These are phyloP conservation scores for Phthorimaea operculella DNA, from an alignment of 1,140 invertebrate species.

Conservation along the genomic window DNA sequence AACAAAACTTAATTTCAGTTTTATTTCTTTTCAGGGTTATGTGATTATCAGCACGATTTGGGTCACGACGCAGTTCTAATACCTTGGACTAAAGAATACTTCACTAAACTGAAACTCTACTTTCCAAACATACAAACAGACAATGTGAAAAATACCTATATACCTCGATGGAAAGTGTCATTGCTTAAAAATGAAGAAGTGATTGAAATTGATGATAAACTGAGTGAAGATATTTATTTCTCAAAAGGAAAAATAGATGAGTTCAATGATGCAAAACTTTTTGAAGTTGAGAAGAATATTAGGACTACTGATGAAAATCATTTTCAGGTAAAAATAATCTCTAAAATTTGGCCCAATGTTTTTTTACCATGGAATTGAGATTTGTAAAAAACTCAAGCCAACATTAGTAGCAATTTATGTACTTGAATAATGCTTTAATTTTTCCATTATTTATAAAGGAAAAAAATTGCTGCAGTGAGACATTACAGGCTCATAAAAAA, in stretches of 20 bases:
- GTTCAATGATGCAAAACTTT: slow-evolving; percentile 33
- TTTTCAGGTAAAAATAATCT: slow-evolving; percentile 76
- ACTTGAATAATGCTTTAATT: too few relatives aligned
- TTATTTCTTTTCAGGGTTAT: slow-evolving; percentile 71
- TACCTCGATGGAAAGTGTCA: slow-evolving; percentile 54
- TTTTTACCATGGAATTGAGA: too few relatives aligned
- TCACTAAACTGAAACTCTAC: slow-evolving; percentile 66
- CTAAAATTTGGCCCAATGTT: too few relatives aligned
- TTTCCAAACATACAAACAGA: slow-evolving; percentile 34
- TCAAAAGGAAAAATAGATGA: slow-evolving; percentile 37
- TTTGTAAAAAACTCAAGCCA: too few relatives aligned
- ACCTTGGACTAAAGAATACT: slow-evolving; percentile 84
- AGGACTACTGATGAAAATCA: slow-evolving; percentile 73
- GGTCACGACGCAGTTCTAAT: slow-evolving; percentile 87
- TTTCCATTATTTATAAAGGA: too few relatives aligned
- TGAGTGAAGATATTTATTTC: slow-evolving; percentile 47
- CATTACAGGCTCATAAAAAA: too few relatives aligned
- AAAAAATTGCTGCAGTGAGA: too few relatives aligned
- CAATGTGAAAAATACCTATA: slow-evolving; percentile 32
- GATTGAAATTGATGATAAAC: background rate
- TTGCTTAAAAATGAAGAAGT: slow-evolving; percentile 23
- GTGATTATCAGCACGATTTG: slow-evolving; percentile 97
- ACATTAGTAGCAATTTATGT: too few relatives aligned
- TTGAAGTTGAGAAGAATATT: slow-evolving; percentile 66
- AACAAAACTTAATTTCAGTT: background rate